Conservation (phyloP, 2,888 invertebrate genomes). For the Rhogogaster chlorosoma region DNA sequence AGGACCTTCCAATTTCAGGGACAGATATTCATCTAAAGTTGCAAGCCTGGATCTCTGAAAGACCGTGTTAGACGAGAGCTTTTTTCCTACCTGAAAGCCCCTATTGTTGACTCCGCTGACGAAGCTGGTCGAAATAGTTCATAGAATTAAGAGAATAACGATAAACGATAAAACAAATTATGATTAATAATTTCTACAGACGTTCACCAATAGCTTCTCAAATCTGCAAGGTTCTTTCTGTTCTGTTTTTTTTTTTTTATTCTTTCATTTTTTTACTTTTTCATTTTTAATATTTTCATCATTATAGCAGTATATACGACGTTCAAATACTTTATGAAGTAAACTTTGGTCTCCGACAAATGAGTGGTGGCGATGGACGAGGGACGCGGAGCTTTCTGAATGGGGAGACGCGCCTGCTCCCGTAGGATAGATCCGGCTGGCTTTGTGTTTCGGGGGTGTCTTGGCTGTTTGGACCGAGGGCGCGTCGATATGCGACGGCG, state of each 20-base stretch:
- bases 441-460: conserved; percentile 50
- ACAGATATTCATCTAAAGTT: conserved; percentile 30
- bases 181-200: not conserved
- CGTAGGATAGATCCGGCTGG: conserved; percentile 40
- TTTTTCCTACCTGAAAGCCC: conserved; percentile 23
- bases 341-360: conserved; percentile 21
- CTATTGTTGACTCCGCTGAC: conserved; percentile 36
- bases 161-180: not conserved
- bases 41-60: not conserved
- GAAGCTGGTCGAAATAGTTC: conserved; percentile 27
- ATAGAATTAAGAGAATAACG: not conserved
- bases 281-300: too few species aligned
- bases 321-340: conserved; percentile 3
- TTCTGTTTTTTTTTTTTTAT: not conserved
- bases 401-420: conserved; percentile 39
- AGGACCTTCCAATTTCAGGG: not conserved
- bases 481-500: conserved; percentile 51
- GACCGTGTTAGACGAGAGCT: conserved; percentile 10
- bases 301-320: not conserved
- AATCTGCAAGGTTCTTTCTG: not conserved
- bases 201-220: not conserved
- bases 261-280: not conserved
- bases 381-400: conserved; percentile 18
- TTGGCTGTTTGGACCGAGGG: conserved; percentile 50
- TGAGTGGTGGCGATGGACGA: conserved; percentile 17